Conservation (phyloP, 2,797 vertebrate species). For the Bovichtus diacanthus region DNA sequence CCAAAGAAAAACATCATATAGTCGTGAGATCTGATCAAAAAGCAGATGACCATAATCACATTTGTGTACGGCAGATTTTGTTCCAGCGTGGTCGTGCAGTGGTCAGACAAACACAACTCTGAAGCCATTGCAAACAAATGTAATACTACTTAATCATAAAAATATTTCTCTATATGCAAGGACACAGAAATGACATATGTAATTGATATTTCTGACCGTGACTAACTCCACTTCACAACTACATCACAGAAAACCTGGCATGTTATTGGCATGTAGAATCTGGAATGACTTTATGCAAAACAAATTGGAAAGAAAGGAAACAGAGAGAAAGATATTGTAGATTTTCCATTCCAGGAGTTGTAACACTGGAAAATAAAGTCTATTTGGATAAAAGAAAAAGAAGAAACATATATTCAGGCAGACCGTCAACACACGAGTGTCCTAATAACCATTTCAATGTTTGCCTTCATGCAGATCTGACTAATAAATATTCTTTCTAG, state of each 20-base stretch:
- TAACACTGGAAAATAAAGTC: conserved; percentile 31
- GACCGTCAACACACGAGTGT: conserved; percentile 14
- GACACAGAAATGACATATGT: neutral
- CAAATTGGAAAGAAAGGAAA: conserved; percentile 37
- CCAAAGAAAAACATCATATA: conserved; percentile 2
- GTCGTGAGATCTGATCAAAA: conserved; percentile 65
- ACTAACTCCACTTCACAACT: conserved; percentile 3
- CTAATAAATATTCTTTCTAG: conserved; percentile 14
- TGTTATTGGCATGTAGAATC: conserved; percentile 29
- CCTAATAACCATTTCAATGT: conserved; percentile 5
- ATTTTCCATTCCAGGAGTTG: conserved; percentile 35
- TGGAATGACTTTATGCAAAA: conserved; percentile 13
- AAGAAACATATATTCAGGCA: neutral
- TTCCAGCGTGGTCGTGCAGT: conserved; percentile 61
- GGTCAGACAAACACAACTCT: conserved; percentile 62
- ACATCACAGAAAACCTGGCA: conserved; percentile 11
- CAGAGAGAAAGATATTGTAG: conserved; percentile 32
- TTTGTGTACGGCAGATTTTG: conserved; percentile 41
- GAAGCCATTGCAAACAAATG: conserved; percentile 61
- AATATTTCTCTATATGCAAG: neutral
- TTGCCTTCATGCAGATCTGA: conserved; percentile 12
- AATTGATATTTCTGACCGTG: conserved; percentile 13
- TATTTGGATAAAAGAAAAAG: conserved; percentile 4
- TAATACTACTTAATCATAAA: conserved; percentile 21
- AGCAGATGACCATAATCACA: conserved; percentile 70